Evolutionary conservation across 2,797 vertebrate genomes (phyloP), one percentile per base, ranked within the genome.

Genomic region (Myotis vivesi): DNA sequence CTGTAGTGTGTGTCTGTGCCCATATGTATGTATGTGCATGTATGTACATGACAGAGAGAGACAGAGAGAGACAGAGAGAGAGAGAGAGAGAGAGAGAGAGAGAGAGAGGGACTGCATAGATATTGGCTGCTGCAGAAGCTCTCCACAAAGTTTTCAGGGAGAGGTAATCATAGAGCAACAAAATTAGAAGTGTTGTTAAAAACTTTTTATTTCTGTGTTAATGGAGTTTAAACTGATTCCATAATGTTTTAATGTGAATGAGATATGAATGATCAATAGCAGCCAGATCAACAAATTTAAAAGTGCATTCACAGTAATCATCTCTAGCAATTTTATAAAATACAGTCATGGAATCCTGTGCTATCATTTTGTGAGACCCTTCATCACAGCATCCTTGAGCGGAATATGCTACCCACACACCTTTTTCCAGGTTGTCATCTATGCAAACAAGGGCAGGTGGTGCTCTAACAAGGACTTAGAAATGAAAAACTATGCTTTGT

Each of bases 171-270:
- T 81, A 62, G 12, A 80, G 51, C 68, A 68, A 62, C 23, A 92
- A 49, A 79, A 82, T 71, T 46, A 57, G 20, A 92, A 75, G 13
- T 66, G 23, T 59, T 89, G n/a, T 23, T 69, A 92, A 57, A 51
- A 80, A 69, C 16, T 79, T 79, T 6, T 75, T 66, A 71, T 87
- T 76, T 94, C 84, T 92, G 57, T 93, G 73, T 80, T 71, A 72
- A 93, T 53, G 57, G 82, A 33, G 51, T 38, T 30, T 89, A 53
- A 46, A 66, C 53, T 57, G 51, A 89, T 79, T 93, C 9, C 30
- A 91, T 81, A 86, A 41, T 20, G 20, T 66, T 83, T 87, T 72
- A 62, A 76, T 57, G 44, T 30, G 51, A 73, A 55, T 82, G 69
- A 87, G 22, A 49, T 76, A 41, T 38, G 79, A 80, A 81, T 79